These are phyloP conservation scores for Chaetorhynchus papuensis DNA, from an alignment of 2,113 vertebrate genomes.

Conservation along the genomic window DNA sequence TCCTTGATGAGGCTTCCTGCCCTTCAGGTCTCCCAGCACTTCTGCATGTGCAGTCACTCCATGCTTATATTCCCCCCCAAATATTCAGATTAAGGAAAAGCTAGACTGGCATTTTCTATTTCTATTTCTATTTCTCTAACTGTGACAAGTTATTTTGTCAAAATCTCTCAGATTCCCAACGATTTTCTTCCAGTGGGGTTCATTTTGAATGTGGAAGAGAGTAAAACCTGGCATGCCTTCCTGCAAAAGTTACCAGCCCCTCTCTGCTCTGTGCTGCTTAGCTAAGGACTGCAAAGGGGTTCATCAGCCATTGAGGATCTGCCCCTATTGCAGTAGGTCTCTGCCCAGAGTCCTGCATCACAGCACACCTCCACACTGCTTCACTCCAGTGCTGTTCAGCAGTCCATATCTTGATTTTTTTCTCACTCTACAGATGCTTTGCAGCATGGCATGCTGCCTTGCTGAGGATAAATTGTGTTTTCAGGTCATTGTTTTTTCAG, in stretches of 20 bases:
- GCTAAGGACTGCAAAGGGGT: not conserved
- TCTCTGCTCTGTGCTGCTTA: not conserved
- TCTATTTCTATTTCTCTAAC: too few relatives aligned
- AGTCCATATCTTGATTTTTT: not conserved
- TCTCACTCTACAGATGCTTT: not conserved
- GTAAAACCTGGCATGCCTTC: not conserved
- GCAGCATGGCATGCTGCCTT: not conserved
- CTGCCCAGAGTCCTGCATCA: not conserved
- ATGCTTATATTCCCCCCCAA: not conserved
- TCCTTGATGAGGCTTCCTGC: not conserved
- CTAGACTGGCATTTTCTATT: accelerated
- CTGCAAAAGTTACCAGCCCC: not conserved
- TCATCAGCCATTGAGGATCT: not conserved
- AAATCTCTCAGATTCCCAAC: not conserved
- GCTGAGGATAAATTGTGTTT: slow-evolving; percentile 5
- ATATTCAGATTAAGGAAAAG: not conserved
- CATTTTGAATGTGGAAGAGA: not conserved
- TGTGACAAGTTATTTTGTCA: not conserved
- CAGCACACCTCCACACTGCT: not conserved
- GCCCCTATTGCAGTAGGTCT: not conserved
- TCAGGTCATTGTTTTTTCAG: not conserved
- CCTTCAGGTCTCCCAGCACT: not conserved
- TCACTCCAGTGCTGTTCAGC: not conserved
- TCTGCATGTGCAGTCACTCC: not conserved
- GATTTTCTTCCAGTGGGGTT: not conserved